A percentile compares a stretch with the other conserved stretches of the same genome.
Evolutionary conservation across 2,797 vertebrate species (phyloP).

Genomic region (Phataginus tricuspis): DNA sequence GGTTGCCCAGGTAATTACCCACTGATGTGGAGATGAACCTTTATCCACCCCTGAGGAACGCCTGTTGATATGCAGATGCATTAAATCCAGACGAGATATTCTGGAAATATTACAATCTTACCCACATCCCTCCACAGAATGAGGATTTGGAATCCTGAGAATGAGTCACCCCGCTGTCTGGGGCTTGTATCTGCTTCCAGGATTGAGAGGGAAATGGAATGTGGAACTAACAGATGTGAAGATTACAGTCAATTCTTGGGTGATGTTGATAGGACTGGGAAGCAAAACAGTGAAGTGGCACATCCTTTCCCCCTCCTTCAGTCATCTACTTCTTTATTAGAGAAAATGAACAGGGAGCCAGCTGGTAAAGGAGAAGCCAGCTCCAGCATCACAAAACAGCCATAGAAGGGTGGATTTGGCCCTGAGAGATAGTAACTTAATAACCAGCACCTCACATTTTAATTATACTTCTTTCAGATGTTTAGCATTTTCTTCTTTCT

Average conservation of each 20-base stretch:
- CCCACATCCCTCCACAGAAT: neutral
- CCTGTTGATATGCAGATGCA: too few relatives aligned
- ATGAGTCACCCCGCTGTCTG: neutral
- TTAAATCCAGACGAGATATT: too few relatives aligned
- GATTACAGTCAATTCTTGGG: neutral
- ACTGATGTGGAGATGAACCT: too few relatives aligned
- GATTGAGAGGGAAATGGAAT: neutral
- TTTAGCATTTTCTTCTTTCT: neutral
- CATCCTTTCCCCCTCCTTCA: neutral
- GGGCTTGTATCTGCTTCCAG: neutral
- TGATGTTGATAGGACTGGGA: neutral
- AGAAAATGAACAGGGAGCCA: neutral
- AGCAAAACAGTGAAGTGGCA: neutral
- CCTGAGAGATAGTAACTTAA: neutral
- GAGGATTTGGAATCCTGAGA: neutral
- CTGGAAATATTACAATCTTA: too few relatives aligned
- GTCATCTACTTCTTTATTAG: neutral
- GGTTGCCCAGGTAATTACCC: too few relatives aligned
- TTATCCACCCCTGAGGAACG: too few relatives aligned
- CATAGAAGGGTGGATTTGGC: neutral
- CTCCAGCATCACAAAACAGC: neutral
- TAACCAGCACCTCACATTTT: conserved; percentile 26
- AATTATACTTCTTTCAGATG: conserved; percentile 33
- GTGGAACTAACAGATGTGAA: neutral
- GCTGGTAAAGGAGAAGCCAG: neutral